Percentiles rank a stretch among this genome's conserved stretches.
Evolutionary conservation across 2,113 vertebrate genomes (phyloP).

Genomic region (Tyrannus savana): DNA sequence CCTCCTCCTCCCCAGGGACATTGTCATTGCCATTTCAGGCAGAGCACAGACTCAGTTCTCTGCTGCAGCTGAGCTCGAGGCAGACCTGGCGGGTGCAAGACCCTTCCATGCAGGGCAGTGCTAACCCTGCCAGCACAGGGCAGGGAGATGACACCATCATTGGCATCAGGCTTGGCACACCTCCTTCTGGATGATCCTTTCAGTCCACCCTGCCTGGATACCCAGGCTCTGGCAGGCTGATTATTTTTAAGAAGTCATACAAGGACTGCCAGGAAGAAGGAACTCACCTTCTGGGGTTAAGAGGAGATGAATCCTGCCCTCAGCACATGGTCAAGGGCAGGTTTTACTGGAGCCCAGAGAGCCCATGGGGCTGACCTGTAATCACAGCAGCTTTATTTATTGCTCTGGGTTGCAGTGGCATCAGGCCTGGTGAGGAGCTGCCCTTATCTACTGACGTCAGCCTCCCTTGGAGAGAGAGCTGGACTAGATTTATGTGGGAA

Average conservation of each 20-base stretch:
- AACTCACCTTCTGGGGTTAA: not conserved
- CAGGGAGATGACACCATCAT: fast-evolving
- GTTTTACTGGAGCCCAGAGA: not conserved
- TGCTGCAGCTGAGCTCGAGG: not conserved
- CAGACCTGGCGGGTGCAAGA: not conserved
- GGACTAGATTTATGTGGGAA: not conserved
- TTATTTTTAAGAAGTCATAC: not conserved
- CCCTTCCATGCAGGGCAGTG: not conserved
- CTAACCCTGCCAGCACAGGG: not conserved
- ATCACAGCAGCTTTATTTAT: not conserved
- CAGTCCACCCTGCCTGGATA: not conserved
- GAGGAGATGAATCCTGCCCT: not conserved
- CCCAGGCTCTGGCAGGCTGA: not conserved
- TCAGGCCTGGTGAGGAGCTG: not conserved
- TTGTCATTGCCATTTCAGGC: not conserved
- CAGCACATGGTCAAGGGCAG: not conserved
- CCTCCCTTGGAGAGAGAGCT: not conserved
- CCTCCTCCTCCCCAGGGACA: not conserved
- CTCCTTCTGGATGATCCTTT: not conserved
- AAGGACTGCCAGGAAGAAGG: not conserved
- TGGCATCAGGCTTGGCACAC: not conserved
- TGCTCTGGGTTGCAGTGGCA: not conserved
- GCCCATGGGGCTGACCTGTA: not conserved
- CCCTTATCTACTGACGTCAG: not conserved
- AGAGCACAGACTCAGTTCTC: not conserved